Evolutionary conservation across 2,888 invertebrate genomes (phyloP).

Genomic region (Meiosimyza platycephala): DNA sequence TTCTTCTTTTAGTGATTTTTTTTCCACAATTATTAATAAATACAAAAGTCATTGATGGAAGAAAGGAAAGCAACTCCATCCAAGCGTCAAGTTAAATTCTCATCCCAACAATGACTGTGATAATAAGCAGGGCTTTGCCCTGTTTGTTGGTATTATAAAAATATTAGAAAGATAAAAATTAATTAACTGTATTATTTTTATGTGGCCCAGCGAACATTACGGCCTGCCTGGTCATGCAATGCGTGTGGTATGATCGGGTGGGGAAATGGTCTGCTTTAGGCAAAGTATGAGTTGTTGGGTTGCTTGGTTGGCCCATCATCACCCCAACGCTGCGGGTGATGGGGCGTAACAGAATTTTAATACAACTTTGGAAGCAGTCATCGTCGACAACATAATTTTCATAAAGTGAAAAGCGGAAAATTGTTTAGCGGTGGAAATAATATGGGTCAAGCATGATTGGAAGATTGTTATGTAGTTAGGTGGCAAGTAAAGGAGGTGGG

Average conservation of each 20-base stretch:
- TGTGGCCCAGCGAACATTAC: conserved; percentile 11
- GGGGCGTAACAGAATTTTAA: conserved; percentile 20
- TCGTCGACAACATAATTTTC: conserved; percentile 30
- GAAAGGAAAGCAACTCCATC: not conserved
- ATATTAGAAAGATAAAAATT: conserved; percentile 34
- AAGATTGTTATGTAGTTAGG: too few relatives aligned
- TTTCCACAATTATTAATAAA: too few relatives aligned
- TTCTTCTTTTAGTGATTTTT: too few relatives aligned
- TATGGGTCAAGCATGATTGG: too few relatives aligned
- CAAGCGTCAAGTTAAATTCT: too few relatives aligned
- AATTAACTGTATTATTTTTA: conserved; percentile 32
- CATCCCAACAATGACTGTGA: not conserved
- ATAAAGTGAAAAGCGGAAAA: conserved; percentile 32
- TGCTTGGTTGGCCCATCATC: not conserved
- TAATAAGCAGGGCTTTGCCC: conserved; percentile 13
- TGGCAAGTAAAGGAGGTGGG: too few relatives aligned
- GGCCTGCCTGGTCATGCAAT: conserved; percentile 1
- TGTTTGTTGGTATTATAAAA: conserved; percentile 22
- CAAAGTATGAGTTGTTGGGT: not conserved
- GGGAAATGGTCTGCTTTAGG: not conserved
- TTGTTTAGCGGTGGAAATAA: not conserved
- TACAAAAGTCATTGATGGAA: not conserved
- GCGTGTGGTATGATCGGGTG: not conserved
- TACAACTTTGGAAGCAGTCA: not conserved
- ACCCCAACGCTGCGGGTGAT: not conserved